phyloP scores from a whole-genome alignment of 2,888 invertebrate genomes.

The Lithophane leautieri region DNA sequence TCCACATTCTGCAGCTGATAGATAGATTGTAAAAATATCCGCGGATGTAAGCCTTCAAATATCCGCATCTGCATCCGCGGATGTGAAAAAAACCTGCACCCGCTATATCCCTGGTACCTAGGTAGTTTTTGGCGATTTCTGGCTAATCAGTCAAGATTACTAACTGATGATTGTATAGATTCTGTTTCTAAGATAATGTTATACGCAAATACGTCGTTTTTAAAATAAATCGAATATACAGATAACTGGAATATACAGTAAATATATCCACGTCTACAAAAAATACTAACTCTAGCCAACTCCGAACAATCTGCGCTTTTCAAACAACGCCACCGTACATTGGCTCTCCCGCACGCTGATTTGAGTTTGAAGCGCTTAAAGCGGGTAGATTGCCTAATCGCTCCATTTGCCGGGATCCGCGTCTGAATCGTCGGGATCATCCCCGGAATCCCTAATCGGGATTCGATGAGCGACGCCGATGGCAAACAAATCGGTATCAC shows the following conservation, averaged over 20 bases:
- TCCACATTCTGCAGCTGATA: too few relatives aligned
- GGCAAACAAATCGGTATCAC: slow-evolving; percentile 80
- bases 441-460: slow-evolving; percentile 80
- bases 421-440: slow-evolving; percentile 77
- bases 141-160: background rate
- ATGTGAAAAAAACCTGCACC: too few relatives aligned
- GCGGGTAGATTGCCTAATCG: slow-evolving; percentile 82
- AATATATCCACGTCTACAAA: background rate
- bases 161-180: background rate
- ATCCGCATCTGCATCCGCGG: too few relatives aligned
- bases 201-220: background rate
- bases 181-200: background rate
- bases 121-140: background rate
- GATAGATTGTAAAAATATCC: too few relatives aligned
- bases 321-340: slow-evolving; percentile 40
- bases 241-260: background rate
- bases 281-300: background rate
- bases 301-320: slow-evolving; percentile 42
- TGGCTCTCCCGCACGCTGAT: slow-evolving; percentile 66
- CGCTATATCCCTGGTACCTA: too few relatives aligned
- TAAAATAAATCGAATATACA: background rate
- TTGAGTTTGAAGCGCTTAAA: slow-evolving; percentile 77
- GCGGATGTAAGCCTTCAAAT: too few relatives aligned
- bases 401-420: slow-evolving; percentile 81
- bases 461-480: slow-evolving; percentile 78